Base-by-base conservation (phyloP, 2,797 vertebrate species). In the Pempheris klunzingeri region DNA sequence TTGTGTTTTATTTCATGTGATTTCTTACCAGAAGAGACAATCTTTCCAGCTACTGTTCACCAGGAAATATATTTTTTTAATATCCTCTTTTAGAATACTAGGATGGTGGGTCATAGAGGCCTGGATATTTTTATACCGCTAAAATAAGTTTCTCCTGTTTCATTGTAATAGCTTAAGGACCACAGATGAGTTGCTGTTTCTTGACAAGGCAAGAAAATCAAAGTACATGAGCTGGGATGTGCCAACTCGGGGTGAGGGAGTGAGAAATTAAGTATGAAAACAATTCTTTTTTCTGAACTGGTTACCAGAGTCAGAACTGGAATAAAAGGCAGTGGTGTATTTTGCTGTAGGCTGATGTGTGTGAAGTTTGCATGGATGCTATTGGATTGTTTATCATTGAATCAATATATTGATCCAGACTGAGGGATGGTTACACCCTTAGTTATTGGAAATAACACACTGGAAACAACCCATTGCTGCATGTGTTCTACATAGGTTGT, bases 81-180 rank as follows among this genome's bases (percentile, higher is more conserved):
- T 78, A 50, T 58, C 7, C 54, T 61, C 44, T 81, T 32, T 64
- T 38, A 50, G 15, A 69, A 61, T 53, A 50, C n/a, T 5, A 66
- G 28, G 20, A 62, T 58, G 53, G 44, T 17, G 34, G 65, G 74
- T 82, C 73, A 69, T 28, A 28, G 59, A 65, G 52, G 34, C 22
- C 36, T 64, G 44, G 62, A 63, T 86, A 77, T 72, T 72, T 87
- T 79, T 82, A 80, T 52, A 30, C 36, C 41, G 69, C 41, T 54
- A 66, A 82, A 77, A 46, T 46, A 58, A 11, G 39, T 74, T 65
- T 52, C 44, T 74, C 41, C 18, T 36, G 32, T 24, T 79, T 41
- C 13, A 26, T 34, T 61, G 11, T 59, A 76, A 61, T 39, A 76
- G 58, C 43, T 32, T 55, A 38, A 74, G 58, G 34, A 54, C 69